phyloP scores from a whole-genome alignment of 30 jellyfish, hydroid and myxozoan genomes.

The Mastigias papua region DNA sequence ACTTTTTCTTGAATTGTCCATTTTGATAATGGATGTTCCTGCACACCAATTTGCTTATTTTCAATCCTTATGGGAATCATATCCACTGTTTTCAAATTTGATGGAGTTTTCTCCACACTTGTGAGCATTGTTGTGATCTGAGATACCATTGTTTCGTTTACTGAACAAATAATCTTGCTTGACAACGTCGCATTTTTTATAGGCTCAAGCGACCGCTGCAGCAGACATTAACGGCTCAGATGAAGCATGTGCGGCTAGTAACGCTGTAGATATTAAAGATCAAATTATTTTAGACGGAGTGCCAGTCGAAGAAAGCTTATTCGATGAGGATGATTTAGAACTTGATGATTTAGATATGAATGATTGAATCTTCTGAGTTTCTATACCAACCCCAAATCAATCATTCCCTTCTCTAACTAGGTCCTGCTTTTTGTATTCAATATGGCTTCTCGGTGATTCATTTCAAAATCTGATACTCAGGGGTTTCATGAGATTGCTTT shows the following conservation, averaged over 20 bases:
- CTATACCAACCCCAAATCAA: not conserved
- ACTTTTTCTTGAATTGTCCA: too few species aligned
- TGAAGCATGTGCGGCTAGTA: constrained; percentile 85
- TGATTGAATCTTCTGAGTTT: constrained; percentile 29
- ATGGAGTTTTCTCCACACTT: too few species aligned
- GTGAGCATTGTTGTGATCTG: too few species aligned
- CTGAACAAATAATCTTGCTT: not conserved
- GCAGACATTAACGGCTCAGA: constrained; percentile 85
- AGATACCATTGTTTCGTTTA: not conserved
- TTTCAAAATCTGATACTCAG: not conserved
- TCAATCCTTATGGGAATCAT: too few species aligned
- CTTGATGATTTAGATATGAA: constrained; percentile 88
- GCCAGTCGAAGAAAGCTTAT: constrained; percentile 96
- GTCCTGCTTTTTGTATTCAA: not conserved
- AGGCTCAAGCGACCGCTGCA: constrained; percentile 59
- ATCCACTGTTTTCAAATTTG: too few species aligned
- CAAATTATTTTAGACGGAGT: constrained; percentile 84
- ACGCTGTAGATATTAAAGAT: constrained; percentile 22
- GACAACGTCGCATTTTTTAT: not conserved
- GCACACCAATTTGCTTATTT: too few species aligned
- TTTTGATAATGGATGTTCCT: too few species aligned
- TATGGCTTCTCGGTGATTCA: not conserved
- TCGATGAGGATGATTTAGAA: constrained; percentile 87
- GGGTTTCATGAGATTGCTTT: not conserved
- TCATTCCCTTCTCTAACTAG: not conserved